A percentile compares a stretch with the other conserved stretches of the same genome.
phyloP scores from a whole-genome alignment of 2,113 vertebrate genomes.

The Rhipidura dahli region DNA sequence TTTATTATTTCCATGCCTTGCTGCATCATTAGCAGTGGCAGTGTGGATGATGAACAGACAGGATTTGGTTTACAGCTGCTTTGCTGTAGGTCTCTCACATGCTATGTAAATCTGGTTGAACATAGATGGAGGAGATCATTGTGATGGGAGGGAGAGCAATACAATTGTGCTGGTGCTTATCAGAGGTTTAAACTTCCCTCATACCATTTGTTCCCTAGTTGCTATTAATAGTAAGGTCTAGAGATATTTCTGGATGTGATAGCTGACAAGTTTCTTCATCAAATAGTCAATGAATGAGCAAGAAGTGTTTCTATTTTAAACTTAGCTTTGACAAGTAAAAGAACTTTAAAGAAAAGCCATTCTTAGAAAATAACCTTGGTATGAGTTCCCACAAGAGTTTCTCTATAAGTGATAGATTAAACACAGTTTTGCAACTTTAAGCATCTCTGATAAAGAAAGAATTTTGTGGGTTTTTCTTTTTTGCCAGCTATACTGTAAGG shows the following conservation, averaged over 20 bases:
- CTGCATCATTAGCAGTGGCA: neutral
- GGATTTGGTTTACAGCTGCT: neutral
- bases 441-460: neutral
- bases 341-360: constrained; percentile 3
- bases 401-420: neutral
- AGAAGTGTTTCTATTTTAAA: constrained; percentile 57
- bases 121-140: neutral
- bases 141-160: neutral
- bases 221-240: constrained; percentile 44
- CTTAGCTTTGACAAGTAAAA: constrained; percentile 34
- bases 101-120: neutral
- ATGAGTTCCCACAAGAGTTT: neutral
- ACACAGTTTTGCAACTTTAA: neutral
- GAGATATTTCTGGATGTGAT: constrained; percentile 37
- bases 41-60: rapidly evolving
- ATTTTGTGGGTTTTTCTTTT: rapidly evolving
- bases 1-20: neutral
- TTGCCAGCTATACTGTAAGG: neutral
- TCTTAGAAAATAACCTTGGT: constrained; percentile 24
- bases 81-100: neutral
- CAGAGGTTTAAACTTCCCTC: constrained; percentile 8
- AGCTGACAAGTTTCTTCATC: constrained; percentile 56
- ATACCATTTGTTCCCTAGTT: constrained; percentile 22
- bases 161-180: neutral
- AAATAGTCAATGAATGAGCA: constrained; percentile 51